These are phyloP conservation scores for Apotomis capreana DNA, from an alignment of 2,888 invertebrate species.

Conservation along the genomic window DNA sequence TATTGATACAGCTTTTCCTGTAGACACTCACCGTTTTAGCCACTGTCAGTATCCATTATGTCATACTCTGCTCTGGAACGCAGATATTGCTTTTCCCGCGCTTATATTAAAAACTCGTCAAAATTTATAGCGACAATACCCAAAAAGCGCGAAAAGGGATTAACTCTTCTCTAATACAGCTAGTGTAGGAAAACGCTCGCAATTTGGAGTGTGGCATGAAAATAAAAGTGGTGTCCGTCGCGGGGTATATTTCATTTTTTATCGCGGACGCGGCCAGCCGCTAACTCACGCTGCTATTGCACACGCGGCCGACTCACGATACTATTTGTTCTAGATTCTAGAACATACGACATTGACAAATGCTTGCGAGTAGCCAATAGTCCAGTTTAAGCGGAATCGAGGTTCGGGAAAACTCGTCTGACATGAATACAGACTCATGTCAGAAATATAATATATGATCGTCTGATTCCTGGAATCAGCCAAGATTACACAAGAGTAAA, in stretches of 20 bases:
- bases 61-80: too few relatives aligned
- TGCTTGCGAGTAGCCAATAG: too few relatives aligned
- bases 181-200: slow-evolving; percentile 35
- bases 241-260: slow-evolving; percentile 81
- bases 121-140: slow-evolving; percentile 24
- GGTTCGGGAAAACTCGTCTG: too few relatives aligned
- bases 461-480: too few relatives aligned
- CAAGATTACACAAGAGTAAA: too few relatives aligned
- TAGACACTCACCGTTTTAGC: too few relatives aligned
- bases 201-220: slow-evolving; percentile 54
- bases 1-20: too few relatives aligned
- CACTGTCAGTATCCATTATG: too few relatives aligned
- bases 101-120: slow-evolving; percentile 5
- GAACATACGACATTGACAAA: too few relatives aligned
- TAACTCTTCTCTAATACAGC: slow-evolving; percentile 37
- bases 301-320: slow-evolving; percentile 65
- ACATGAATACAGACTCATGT: too few relatives aligned
- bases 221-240: slow-evolving; percentile 72
- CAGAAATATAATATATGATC: too few relatives aligned
- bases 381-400: too few relatives aligned
- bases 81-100: neutral
- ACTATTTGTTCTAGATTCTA: slow-evolving; percentile 53
- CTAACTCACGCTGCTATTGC: slow-evolving; percentile 82
- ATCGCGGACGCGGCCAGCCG: slow-evolving; percentile 77
- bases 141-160: slow-evolving; percentile 28